Percentiles rank a stretch among this genome's conserved stretches.
Evolutionary conservation across 2,888 invertebrate species (phyloP).

Genomic region (Hoplodrina blanda): DNA sequence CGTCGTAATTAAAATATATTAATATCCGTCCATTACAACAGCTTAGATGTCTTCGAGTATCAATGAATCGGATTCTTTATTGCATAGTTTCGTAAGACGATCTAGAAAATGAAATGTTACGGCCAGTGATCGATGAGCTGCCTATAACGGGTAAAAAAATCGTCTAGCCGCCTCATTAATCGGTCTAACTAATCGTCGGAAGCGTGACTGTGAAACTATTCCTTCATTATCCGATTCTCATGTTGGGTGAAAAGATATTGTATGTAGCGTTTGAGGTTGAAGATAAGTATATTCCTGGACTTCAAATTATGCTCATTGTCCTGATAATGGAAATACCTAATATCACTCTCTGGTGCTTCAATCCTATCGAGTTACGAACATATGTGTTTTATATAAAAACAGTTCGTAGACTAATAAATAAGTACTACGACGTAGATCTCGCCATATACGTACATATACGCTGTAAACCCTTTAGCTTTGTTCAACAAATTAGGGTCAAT

Average conservation of each 20-base stretch:
- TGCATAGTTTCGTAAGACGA: slow-evolving; percentile 22
- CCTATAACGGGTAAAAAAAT: slow-evolving; percentile 26
- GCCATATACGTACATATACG: neutral
- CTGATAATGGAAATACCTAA: no score
- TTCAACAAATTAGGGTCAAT: slow-evolving; percentile 14
- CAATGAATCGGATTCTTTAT: slow-evolving; percentile 32
- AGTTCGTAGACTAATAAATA: neutral
- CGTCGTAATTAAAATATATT: slow-evolving; percentile 33
- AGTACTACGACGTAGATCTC: neutral
- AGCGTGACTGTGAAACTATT: slow-evolving; percentile 16
- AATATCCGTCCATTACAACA: slow-evolving; percentile 31
- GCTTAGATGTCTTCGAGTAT: slow-evolving; percentile 4
- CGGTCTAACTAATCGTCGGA: slow-evolving; percentile 8
- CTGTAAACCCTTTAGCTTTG: slow-evolving; percentile 13
- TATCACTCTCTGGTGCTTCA: neutral
- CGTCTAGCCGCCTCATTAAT: slow-evolving; percentile 7
- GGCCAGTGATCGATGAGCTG: slow-evolving; percentile 7
- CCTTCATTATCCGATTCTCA: neutral
- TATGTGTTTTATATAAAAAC: neutral
- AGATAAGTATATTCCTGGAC: no score
- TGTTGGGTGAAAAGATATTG: neutral
- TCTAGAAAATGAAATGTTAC: slow-evolving; percentile 17
- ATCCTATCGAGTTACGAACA: no score
- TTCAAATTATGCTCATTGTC: no score
- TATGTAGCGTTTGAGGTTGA: neutral